Percentiles rank a stretch among this genome's conserved stretches.
Evolutionary conservation across 2,888 invertebrate species (phyloP).

Genomic region (Ectemnius continuus): DNA sequence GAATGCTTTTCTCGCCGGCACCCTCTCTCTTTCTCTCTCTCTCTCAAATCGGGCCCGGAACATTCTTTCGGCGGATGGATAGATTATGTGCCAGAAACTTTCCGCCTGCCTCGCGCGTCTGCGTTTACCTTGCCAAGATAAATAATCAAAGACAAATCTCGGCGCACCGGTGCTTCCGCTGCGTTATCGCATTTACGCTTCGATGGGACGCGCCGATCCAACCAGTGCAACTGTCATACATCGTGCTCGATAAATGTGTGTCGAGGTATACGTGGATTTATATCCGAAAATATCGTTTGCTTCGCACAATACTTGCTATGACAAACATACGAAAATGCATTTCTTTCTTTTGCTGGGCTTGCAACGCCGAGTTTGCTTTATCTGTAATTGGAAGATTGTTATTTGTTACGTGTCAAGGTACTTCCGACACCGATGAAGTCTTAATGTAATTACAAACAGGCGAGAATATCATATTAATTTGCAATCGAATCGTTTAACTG

Average conservation of each 20-base stretch:
- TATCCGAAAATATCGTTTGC: slow-evolving; percentile 4
- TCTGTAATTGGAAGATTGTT: too few relatives aligned
- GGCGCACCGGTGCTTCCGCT: neutral
- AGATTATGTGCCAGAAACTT: neutral
- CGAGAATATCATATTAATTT: too few relatives aligned
- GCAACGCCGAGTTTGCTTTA: too few relatives aligned
- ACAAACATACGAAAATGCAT: slow-evolving; percentile 11
- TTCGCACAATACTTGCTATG: neutral
- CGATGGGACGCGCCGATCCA: neutral
- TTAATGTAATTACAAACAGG: too few relatives aligned
- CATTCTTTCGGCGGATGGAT: neutral
- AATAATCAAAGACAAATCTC: slow-evolving; percentile 7
- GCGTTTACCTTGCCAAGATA: slow-evolving; percentile 6
- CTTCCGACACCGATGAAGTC: too few relatives aligned
- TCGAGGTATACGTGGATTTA: neutral
- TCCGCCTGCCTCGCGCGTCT: neutral
- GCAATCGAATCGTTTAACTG: too few relatives aligned
- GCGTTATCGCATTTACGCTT: slow-evolving; percentile 1
- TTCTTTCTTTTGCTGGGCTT: neutral
- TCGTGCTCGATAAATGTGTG: neutral
- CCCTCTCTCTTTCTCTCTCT: too few relatives aligned
- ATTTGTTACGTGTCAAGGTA: too few relatives aligned
- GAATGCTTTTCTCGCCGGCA: too few relatives aligned
- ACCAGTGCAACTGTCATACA: too few relatives aligned
- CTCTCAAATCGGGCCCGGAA: neutral